Evolutionary conservation across 2,113 vertebrate species (phyloP), one percentile per base, ranked within the genome.

Genomic region (Hypanus sabinus): DNA sequence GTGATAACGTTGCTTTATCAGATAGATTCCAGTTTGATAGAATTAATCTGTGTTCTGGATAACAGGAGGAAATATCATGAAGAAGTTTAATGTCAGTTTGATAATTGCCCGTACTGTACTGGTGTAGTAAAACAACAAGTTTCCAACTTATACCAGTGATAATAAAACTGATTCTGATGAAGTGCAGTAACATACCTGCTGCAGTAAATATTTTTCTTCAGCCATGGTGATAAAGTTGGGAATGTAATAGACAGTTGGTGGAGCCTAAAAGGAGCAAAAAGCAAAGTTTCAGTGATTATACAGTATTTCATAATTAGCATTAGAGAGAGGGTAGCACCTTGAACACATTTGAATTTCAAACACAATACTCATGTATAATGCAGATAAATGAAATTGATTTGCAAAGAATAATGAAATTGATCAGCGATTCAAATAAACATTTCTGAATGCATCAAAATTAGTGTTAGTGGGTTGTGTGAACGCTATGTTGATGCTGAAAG

Each of bases 161-260:
- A 0, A 1, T 46, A 46, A 46, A 46, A 46, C 46, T 46, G 46
- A 46, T 3, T 46, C 46, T 46, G 46, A 46, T 46, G 36, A 62
- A 77, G 38, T 93, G 16, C 76, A 73, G 55, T 77, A 62, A 36
- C 70, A 94, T 95, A 97, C 97, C 96, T 98, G 97, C 94, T 97
- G 97, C 22, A 97, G 95, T 33, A 98, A 97, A 94, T 96, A 96
- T 6, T 96, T 94, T 95, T 98, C 98, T 94, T 98, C 98, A 0
- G 95, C 95, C 71, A 97, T 96, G 0, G 97, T 96, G 96, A 98
- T 98, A 95, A 98, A 98, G 94, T 97, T 96, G 10, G 98, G 98
- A 95, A 99, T 95, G 95, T 98, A 98, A 96, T 97, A 98, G 46
- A 96, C 97, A 55, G 97, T 96, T 60, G 97, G 96, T 20, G 96